A percentile compares a stretch with the other conserved stretches of the same genome.
Conservation (phyloP, 2,888 invertebrate species). For the Fissipunctia ypsillon region DNA sequence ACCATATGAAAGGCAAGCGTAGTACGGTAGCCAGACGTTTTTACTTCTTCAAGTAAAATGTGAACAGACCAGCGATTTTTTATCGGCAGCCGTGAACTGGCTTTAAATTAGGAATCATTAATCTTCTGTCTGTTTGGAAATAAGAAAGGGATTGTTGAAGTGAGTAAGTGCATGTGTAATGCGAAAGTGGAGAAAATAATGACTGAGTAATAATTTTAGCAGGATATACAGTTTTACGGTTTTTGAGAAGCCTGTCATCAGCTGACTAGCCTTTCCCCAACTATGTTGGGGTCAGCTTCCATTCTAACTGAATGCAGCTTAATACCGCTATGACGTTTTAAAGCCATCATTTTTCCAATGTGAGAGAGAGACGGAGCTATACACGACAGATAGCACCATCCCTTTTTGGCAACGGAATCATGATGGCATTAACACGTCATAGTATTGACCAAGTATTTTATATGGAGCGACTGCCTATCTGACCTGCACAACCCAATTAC, state of each 20-base stretch:
- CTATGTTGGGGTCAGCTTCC: not conserved
- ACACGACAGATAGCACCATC: too few species aligned
- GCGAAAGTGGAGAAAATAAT: conserved; percentile 41
- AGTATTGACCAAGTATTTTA: too few species aligned
- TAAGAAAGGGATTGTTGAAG: conserved; percentile 56
- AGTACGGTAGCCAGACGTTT: conserved; percentile 82
- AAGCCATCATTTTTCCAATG: too few species aligned
- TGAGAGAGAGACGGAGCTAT: too few species aligned
- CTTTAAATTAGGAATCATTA: conserved; percentile 60
- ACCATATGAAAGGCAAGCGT: conserved; percentile 85
- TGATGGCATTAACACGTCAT: too few species aligned
- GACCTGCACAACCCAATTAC: too few species aligned
- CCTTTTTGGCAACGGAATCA: too few species aligned
- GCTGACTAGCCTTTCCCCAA: not conserved
- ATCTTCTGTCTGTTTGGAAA: conserved; percentile 55
- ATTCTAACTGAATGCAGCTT: not conserved
- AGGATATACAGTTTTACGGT: conserved; percentile 3
- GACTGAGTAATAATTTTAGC: conserved; percentile 29
- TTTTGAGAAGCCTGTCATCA: not conserved
- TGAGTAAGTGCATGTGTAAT: conserved; percentile 42
- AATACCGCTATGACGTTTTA: too few species aligned
- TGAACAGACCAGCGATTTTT: conserved; percentile 69
- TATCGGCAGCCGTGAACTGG: conserved; percentile 51
- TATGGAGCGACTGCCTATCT: too few species aligned
- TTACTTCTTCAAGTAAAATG: conserved; percentile 71